phyloP scores from a whole-genome alignment of 2,113 vertebrate species.

The Nothoprocta pentlandii region DNA sequence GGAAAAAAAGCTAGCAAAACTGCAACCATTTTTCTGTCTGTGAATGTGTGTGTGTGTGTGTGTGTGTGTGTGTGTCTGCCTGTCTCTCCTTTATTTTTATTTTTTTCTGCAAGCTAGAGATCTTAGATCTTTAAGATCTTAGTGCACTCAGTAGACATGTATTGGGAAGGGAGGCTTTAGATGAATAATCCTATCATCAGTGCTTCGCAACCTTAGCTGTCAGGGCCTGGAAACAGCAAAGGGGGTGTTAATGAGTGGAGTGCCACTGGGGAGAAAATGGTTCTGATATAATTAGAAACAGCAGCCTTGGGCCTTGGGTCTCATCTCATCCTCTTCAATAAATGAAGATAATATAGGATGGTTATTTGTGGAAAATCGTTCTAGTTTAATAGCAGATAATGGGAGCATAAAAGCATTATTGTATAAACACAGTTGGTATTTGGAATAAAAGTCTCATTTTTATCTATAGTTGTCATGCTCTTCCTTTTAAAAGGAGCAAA shows the following conservation, averaged over 20 bases:
- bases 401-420: not conserved
- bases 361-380: not conserved
- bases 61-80: not conserved
- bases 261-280: not conserved
- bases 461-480: not conserved
- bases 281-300: not conserved
- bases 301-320: not conserved
- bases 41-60: not conserved
- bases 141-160: not conserved
- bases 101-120: not conserved
- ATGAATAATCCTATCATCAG: not conserved
- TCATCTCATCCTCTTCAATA: not conserved
- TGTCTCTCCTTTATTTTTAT: rapidly evolving
- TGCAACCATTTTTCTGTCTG: not conserved
- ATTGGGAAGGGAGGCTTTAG: not conserved
- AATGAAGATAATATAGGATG: not conserved
- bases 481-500: not conserved
- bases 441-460: not conserved
- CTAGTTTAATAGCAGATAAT: not conserved
- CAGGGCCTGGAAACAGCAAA: not conserved
- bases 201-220: not conserved
- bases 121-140: not conserved
- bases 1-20: not conserved
- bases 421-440: too few relatives aligned
- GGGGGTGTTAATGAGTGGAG: not conserved